Base-by-base conservation (phyloP, 2,797 vertebrate species). In the Phrynocephalus forsythii region DNA sequence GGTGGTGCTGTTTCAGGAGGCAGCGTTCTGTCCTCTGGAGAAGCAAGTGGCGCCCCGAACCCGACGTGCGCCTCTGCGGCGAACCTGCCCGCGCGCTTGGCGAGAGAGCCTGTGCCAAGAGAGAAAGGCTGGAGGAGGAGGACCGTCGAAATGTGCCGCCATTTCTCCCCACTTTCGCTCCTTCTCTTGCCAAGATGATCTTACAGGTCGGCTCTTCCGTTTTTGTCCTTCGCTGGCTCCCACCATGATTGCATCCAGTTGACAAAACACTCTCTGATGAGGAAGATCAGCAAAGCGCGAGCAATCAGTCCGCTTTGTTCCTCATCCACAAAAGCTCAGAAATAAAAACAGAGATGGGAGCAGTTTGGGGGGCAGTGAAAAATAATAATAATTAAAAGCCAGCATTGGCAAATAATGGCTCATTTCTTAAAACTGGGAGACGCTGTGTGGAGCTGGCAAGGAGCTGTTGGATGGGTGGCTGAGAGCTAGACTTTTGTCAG, bases 291-390 rank as follows among this genome's bases (percentile, higher is more conserved):
- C 48, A 24, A 26, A 71, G 52, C 78, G 33, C 0, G 28, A 22
- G 82, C 52, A 88, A 88, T 88, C 68, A 84, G n/a, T 44, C 71
- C 22, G 15, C 67, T 63, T 50, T 63, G 60, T 63, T 71, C 52
- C 77, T 83, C 71, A 38, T 5, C 18, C 16, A 69, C 44, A 52
- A 48, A 79, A 11, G 22, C 13, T 26, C 16, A 30, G 67, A 56
- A 71, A 71, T 5, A 24, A 22, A 38, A 73, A 20, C 18, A 7
- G 52, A 33, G 18, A 2, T 69, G 63, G 73, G 52, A 24, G 56
- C 18, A 26, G 33, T 48, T 24, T 72, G 15, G 50, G 26, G 10
- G 63, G 28, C 0, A 1, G 50, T n/a, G 16, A 72, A 83, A 56
- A 38, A 66, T 1, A 66, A 68, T 68, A 38, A 66, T 3, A 66